A percentile compares a stretch with the other conserved stretches of the same genome.
phyloP scores from a whole-genome alignment of 2,113 vertebrate genomes.

The Lycaon pictus region DNA sequence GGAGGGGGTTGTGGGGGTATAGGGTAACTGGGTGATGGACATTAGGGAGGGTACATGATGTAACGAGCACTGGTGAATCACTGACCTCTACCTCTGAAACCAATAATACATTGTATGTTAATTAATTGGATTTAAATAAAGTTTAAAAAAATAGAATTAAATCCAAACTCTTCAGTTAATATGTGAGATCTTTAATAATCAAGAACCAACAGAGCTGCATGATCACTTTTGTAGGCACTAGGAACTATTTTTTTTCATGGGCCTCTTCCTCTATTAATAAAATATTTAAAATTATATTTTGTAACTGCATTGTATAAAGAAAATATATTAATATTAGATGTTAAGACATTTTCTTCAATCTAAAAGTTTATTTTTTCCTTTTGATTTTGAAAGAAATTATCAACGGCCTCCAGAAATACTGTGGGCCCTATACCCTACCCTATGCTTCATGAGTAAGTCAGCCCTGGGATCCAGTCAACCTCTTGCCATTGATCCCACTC shows the following conservation, averaged over 20 bases:
- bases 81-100: too few species aligned
- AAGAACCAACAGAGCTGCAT: neutral
- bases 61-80: too few species aligned
- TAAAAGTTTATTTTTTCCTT: neutral
- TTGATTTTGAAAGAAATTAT: constrained; percentile 27
- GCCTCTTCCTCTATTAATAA: neutral
- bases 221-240: neutral
- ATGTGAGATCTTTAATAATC: neutral
- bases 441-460: neutral
- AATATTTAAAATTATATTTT: neutral
- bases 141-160: neutral
- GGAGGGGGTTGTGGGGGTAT: too few species aligned
- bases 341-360: neutral
- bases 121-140: too few species aligned
- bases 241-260: neutral
- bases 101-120: too few species aligned
- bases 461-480: neutral
- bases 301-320: neutral
- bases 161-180: neutral
- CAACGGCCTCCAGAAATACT: neutral
- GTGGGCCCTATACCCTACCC: neutral
- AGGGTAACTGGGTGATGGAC: too few species aligned
- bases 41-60: too few species aligned
- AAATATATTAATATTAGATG: neutral
- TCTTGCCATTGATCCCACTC: neutral